Evolutionary conservation across 2,113 vertebrate species (phyloP).

Genomic region (Lepisosteus osseus): DNA sequence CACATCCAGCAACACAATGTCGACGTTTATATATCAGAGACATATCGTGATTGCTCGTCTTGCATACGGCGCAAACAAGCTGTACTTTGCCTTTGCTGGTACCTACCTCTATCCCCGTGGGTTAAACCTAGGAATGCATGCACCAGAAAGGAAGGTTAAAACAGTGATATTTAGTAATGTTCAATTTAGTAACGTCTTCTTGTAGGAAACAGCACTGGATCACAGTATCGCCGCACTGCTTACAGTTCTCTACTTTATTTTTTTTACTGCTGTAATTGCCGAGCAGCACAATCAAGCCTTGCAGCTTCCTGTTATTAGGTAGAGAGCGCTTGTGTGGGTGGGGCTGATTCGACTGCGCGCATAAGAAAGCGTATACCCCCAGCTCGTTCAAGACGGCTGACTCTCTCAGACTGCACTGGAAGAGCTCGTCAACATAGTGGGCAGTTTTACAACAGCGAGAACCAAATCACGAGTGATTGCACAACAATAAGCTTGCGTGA

Average conservation of each 20-base stretch:
- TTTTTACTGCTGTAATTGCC: constrained; percentile 25
- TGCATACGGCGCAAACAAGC: neutral
- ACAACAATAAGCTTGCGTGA: too few species aligned
- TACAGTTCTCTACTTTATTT: neutral
- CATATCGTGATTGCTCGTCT: neutral
- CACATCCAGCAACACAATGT: neutral
- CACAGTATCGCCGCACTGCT: neutral
- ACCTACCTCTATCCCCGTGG: constrained; percentile 51
- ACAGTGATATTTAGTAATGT: constrained; percentile 35
- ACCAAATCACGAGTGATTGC: too few species aligned
- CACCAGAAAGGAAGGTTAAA: constrained; percentile 41
- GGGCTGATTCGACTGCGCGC: constrained; percentile 50
- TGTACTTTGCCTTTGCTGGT: constrained; percentile 1
- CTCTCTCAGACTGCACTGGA: too few species aligned
- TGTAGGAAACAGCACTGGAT: constrained; percentile 1
- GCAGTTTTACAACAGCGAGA: too few species aligned
- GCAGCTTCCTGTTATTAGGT: constrained; percentile 65
- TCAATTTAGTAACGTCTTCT: too few species aligned
- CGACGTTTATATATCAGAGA: neutral
- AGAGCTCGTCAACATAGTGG: too few species aligned
- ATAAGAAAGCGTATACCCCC: constrained; percentile 27
- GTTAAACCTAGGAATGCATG: constrained; percentile 53
- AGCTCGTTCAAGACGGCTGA: too few species aligned
- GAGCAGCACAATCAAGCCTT: constrained; percentile 29
- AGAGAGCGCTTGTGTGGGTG: constrained; percentile 54